These are phyloP conservation scores for Epicauta chinensis DNA, from an alignment of 1,140 invertebrate genomes.

Conservation along the genomic window DNA sequence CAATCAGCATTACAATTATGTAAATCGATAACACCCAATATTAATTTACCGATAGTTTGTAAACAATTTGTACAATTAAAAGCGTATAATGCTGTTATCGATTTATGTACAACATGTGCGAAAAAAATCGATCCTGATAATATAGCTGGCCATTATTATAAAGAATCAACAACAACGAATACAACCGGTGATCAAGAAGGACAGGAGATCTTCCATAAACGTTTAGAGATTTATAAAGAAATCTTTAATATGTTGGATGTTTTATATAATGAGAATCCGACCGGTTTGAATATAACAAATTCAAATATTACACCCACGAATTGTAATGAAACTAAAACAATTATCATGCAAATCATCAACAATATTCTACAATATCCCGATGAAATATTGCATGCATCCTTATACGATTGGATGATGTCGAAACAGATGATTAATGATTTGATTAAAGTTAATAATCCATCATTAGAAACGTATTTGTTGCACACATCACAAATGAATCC, in stretches of 20 bases:
- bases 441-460: slow-evolving; percentile 69
- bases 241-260: slow-evolving; percentile 74
- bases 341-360: slow-evolving; percentile 24
- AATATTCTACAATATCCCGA: slow-evolving; percentile 56
- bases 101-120: slow-evolving; percentile 79
- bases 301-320: slow-evolving; percentile 6
- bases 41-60: slow-evolving; percentile 73
- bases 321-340: background rate
- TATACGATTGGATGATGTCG: slow-evolving; percentile 92
- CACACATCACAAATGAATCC: slow-evolving; percentile 49
- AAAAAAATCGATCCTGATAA: slow-evolving; percentile 82
- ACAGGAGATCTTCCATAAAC: slow-evolving; percentile 59
- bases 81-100: slow-evolving; percentile 83
- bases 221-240: slow-evolving; percentile 85
- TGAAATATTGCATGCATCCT: slow-evolving; percentile 80
- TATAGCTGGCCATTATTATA: slow-evolving; percentile 83
- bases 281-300: background rate
- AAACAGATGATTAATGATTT: slow-evolving; percentile 71
- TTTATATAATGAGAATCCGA: slow-evolving; percentile 50
- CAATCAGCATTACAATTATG: slow-evolving; percentile 77
- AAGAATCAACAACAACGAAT: slow-evolving; percentile 55
- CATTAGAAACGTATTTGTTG: slow-evolving; percentile 74
- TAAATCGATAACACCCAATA: slow-evolving; percentile 73
- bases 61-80: slow-evolving; percentile 67
- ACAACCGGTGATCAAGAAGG: slow-evolving; percentile 65